Evolutionary conservation across 1,140 invertebrate species (phyloP).

Genomic region (Globodera rostochiensis): DNA sequence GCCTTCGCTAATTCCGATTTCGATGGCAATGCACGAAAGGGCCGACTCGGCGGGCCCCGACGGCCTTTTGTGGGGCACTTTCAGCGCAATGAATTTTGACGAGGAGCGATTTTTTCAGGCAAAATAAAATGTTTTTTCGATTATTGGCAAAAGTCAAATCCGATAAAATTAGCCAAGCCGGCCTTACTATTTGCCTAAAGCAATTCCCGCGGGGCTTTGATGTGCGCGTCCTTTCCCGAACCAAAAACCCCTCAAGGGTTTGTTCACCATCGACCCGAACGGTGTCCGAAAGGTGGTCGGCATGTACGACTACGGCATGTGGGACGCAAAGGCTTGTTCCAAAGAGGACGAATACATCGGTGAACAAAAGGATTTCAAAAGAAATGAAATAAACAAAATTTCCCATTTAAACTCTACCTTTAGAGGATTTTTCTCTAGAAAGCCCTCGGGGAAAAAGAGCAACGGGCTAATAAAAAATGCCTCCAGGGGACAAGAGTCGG

Average conservation of each 20-base stretch:
- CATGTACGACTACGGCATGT: slow-evolving; percentile 63
- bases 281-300: slow-evolving; percentile 60
- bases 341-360: slow-evolving; percentile 65
- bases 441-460: no score
- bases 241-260: slow-evolving; percentile 48
- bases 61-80: slow-evolving; percentile 64
- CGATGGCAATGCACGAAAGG: slow-evolving; percentile 64
- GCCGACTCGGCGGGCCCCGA: slow-evolving; percentile 48
- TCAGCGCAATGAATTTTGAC: slow-evolving; percentile 65
- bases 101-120: slow-evolving; percentile 63
- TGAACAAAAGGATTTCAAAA: slow-evolving; percentile 27
- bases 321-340: slow-evolving; percentile 61
- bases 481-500: slow-evolving; percentile 59
- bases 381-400: neutral
- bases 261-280: slow-evolving; percentile 61
- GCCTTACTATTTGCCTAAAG: neutral
- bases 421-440: no score
- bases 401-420: neutral
- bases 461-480: neutral
- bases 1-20: slow-evolving; percentile 63
- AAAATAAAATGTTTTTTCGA: neutral
- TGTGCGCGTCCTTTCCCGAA: neutral
- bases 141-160: no score
- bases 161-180: no score
- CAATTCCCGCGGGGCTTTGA: neutral